These are phyloP conservation scores for Microcebus ravelobensis DNA, from an alignment of 2,113 vertebrate genomes.

Conservation along the genomic window DNA sequence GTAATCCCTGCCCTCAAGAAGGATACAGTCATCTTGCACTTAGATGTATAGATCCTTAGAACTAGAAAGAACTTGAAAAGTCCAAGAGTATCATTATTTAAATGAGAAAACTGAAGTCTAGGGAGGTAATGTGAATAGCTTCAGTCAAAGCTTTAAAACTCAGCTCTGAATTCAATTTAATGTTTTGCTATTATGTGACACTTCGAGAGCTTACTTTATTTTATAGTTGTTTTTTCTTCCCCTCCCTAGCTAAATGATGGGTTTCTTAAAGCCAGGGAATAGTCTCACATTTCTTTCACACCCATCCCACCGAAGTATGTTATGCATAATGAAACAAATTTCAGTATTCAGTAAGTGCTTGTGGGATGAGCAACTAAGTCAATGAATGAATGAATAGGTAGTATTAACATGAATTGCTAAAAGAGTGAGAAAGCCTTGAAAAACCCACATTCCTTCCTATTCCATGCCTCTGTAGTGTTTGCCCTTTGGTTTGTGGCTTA, in stretches of 20 bases:
- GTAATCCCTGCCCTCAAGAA: background rate
- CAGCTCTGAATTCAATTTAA: background rate
- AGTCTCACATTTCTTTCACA: background rate
- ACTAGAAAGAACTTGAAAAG: background rate
- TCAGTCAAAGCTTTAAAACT: background rate
- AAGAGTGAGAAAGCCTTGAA: background rate
- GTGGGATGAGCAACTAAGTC: background rate
- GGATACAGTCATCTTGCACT: background rate
- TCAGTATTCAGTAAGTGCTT: background rate
- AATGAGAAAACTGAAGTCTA: background rate
- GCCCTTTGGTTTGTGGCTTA: slow-evolving; percentile 20
- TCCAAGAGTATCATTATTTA: background rate
- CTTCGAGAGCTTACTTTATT: background rate
- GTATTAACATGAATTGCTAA: background rate
- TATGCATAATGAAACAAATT: background rate
- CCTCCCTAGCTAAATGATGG: background rate
- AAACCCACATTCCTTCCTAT: background rate
- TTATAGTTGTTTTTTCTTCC: background rate
- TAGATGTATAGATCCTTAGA: background rate
- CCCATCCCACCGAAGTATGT: background rate
- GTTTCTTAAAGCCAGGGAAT: background rate
- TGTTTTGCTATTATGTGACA: background rate
- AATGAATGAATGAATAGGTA: background rate
- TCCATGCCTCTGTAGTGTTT: background rate
- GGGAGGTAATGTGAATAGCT: background rate